Conservation (phyloP, 2,888 invertebrate species). For the Apodemia zela region DNA sequence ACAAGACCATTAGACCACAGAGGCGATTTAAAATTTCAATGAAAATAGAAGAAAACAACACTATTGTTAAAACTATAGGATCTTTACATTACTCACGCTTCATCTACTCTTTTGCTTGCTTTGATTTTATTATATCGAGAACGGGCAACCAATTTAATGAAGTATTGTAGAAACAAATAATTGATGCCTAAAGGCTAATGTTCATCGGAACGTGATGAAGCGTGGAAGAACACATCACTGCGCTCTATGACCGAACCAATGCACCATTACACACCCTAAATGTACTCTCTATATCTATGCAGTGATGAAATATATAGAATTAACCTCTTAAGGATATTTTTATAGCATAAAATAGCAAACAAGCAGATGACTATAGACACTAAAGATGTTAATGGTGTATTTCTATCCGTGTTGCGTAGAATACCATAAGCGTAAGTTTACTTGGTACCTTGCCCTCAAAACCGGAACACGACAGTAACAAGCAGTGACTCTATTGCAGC, state of each 20-base stretch:
- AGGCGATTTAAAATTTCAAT: no score
- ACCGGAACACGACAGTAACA: no score
- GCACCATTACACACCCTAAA: slow-evolving; percentile 58
- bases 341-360: no score
- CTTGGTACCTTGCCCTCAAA: no score
- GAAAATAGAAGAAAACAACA: neutral
- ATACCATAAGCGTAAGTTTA: no score
- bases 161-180: slow-evolving; percentile 21
- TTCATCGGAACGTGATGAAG: slow-evolving; percentile 50
- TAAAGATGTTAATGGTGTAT: no score
- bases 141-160: neutral
- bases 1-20: no score
- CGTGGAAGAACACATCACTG: slow-evolving; percentile 53
- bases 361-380: no score
- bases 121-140: neutral
- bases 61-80: neutral
- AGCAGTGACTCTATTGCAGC: no score
- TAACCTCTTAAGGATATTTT: neutral
- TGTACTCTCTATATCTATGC: slow-evolving; percentile 1
- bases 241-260: slow-evolving; percentile 43
- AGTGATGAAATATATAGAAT: neutral
- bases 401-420: no score
- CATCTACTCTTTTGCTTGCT: neutral
- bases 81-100: neutral
- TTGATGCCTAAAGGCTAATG: slow-evolving; percentile 48